Base-by-base conservation (phyloP, 2,113 vertebrate species). In the Aix galericulata region DNA sequence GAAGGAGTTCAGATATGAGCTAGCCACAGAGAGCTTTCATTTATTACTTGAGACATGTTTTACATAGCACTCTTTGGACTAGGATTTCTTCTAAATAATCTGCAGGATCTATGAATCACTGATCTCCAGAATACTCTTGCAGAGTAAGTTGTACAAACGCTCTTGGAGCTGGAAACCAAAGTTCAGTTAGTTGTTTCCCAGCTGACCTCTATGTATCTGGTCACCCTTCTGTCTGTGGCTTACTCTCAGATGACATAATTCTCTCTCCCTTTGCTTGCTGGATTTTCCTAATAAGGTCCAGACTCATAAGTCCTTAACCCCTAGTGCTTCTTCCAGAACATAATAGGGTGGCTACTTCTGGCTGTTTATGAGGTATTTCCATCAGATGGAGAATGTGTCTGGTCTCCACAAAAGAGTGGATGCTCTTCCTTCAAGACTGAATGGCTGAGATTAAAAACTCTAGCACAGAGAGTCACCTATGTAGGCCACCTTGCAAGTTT, bases 141-240 rank as follows among this genome's bases (percentile, higher is more conserved):
- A 36, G 29, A 63, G 26, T 25, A 25, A 80, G 59, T 12, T 9
- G 21, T 9, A 63, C 58, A 55, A 58, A 62, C 22, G 3, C 15
- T 88, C 32, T 60, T 72, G 42, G 21, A 84, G 44, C 9, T 53
- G 32, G 29, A 67, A 91, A 63, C 11, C 46, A 64, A 75, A 71
- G 69, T 31, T 52, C 80, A 81, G 53, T 23, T 48, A 48, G 76
- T 58, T 90, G 48, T 79, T 59, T 94, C 76, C 56, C 60, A 91
- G 36, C 34, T 12, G 17, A 80, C 17, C 42, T 60, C n/a, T 46
- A 6, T 22, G 15, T 32, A 50, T 4, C 5, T 3, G 40, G 44
- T 74, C 50, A 46, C 40, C 59, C n/a, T 67, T 74, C n/a, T 17
- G 8, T 13, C 63, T 32, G 36, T 52, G 69, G 31, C 64, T 60